phyloP scores from a whole-genome alignment of 2,797 vertebrate genomes.

The Antennarius maculatus region DNA sequence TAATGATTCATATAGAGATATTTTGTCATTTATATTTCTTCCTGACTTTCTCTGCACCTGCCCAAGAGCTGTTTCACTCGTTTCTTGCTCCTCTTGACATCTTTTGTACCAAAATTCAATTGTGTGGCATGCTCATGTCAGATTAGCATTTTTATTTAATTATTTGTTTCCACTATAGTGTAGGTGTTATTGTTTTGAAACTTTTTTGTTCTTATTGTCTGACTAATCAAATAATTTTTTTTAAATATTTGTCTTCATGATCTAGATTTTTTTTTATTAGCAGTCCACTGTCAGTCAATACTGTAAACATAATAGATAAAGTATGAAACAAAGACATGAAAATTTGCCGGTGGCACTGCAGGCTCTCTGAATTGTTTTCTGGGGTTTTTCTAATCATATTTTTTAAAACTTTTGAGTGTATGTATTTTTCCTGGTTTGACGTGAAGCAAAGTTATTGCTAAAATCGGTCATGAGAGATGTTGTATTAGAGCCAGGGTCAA shows the following conservation, averaged over 20 bases:
- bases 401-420: constrained; percentile 24
- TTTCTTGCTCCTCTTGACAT: too few relatives aligned
- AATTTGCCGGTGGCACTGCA: constrained; percentile 1
- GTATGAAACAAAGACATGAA: background rate
- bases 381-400: constrained; percentile 1
- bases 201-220: too few relatives aligned
- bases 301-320: constrained; percentile 2
- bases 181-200: too few relatives aligned
- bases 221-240: background rate
- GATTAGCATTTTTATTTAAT: background rate
- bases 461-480: constrained; percentile 8
- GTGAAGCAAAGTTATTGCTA: constrained; percentile 10
- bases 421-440: constrained; percentile 43
- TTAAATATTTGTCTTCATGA: background rate
- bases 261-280: background rate
- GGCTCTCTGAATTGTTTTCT: constrained; percentile 19
- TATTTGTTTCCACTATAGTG: background rate
- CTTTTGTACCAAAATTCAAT: background rate
- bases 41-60: background rate
- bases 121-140: background rate
- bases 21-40: background rate
- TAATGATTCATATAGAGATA: background rate
- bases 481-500: constrained; percentile 11
- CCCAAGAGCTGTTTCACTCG: background rate
- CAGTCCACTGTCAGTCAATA: constrained; percentile 14